Evolutionary conservation across 2,797 vertebrate genomes (phyloP).

Genomic region (Xiphorhynchus erythropygius): DNA sequence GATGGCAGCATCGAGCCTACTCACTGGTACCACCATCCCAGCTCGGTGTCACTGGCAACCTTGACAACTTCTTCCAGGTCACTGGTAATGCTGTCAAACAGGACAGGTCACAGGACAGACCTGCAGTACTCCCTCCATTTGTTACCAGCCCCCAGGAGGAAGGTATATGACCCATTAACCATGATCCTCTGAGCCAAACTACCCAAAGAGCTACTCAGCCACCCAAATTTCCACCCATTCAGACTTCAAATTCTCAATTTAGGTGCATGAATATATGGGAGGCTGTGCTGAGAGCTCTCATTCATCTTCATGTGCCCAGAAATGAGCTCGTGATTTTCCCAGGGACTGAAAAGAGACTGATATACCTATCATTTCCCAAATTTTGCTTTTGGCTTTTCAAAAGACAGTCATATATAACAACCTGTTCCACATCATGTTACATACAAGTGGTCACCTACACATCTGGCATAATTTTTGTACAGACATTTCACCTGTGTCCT

Average conservation of each 20-base stretch:
- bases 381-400: background rate
- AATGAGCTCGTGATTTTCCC: background rate
- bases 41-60: background rate
- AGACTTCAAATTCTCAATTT: background rate
- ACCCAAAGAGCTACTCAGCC: background rate
- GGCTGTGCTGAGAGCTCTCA: background rate
- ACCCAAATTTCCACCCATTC: background rate
- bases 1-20: background rate
- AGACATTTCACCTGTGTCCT: background rate
- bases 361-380: background rate
- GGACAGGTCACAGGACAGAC: background rate
- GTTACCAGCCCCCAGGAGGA: background rate
- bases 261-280: background rate
- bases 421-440: background rate
- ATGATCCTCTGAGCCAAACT: background rate
- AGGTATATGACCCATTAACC: rapidly evolving
- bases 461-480: background rate
- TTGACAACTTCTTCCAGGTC: background rate
- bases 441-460: background rate
- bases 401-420: background rate
- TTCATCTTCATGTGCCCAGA: background rate
- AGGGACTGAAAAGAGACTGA: background rate
- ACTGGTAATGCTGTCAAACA: background rate
- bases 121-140: rapidly evolving
- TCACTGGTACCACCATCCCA: background rate